Percentiles rank a stretch among this genome's conserved stretches.
Evolutionary conservation across 2,888 invertebrate genomes (phyloP).

Genomic region (Lasius platythorax): DNA sequence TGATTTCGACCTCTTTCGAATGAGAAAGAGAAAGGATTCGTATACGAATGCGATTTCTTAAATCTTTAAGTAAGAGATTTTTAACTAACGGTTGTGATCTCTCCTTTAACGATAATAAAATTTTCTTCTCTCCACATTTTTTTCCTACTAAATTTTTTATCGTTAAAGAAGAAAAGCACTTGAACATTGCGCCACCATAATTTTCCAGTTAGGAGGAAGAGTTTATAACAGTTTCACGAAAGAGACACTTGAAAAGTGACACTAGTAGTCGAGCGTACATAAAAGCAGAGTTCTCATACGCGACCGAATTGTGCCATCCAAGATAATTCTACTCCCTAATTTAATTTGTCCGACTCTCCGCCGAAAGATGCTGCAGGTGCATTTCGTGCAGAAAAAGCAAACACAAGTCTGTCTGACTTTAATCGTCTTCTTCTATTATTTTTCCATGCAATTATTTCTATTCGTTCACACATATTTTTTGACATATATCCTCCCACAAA

Average conservation of each 20-base stretch:
- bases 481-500: neutral
- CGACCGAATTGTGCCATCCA: conserved; percentile 67
- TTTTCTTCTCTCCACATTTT: neutral
- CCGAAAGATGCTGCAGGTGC: conserved; percentile 71
- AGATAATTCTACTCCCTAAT: conserved; percentile 70
- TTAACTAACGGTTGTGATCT: neutral
- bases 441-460: neutral
- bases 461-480: neutral
- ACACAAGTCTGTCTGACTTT: conserved; percentile 54
- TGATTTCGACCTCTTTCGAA: conserved; percentile 20
- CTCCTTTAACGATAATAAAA: neutral
- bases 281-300: conserved; percentile 55
- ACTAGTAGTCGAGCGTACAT: conserved; percentile 54
- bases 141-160: neutral
- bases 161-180: neutral
- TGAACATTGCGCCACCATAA: neutral
- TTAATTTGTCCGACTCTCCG: conserved; percentile 72
- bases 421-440: conserved; percentile 45
- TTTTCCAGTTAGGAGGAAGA: neutral
- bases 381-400: conserved; percentile 70
- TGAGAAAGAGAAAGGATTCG: conserved; percentile 12
- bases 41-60: neutral
- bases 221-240: conserved; percentile 32
- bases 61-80: conserved; percentile 2
- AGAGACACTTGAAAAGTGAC: conserved; percentile 37